Conservation (phyloP, 2,113 vertebrate genomes). For the Takifugu flavidus region DNA sequence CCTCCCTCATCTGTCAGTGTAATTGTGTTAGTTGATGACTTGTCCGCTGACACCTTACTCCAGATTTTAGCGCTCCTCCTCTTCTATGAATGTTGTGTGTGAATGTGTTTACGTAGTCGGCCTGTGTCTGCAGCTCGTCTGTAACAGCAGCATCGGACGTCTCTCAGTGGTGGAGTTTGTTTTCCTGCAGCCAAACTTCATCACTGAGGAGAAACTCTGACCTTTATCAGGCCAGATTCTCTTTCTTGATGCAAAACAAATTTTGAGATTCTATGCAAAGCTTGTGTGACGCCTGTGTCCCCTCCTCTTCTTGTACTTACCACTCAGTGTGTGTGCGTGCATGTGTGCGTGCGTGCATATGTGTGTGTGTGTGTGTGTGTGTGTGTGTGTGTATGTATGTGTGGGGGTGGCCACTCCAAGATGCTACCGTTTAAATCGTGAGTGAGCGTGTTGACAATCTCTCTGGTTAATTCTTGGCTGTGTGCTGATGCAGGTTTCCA, state of each 20-base stretch:
- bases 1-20: slow-evolving; percentile 4
- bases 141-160: neutral
- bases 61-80: slow-evolving; percentile 1
- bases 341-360: too few relatives aligned
- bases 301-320: slow-evolving; percentile 38
- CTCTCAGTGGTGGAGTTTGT: slow-evolving; percentile 1
- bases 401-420: slow-evolving; percentile 38
- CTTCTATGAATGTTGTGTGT: neutral
- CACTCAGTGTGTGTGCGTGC: slow-evolving; percentile 51
- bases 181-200: slow-evolving; percentile 12
- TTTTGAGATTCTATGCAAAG: slow-evolving; percentile 55
- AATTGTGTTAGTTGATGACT: slow-evolving; percentile 29
- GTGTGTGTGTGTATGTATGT: slow-evolving; percentile 55
- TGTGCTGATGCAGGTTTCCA: too few relatives aligned
- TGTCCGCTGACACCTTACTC: slow-evolving; percentile 30
- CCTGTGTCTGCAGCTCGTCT: neutral
- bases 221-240: neutral
- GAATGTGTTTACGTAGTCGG: slow-evolving; percentile 3
- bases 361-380: slow-evolving; percentile 55
- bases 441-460: slow-evolving; percentile 8
- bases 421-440: slow-evolving; percentile 46
- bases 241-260: too few relatives aligned
- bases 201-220: neutral
- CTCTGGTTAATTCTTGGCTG: too few relatives aligned
- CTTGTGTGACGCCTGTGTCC: slow-evolving; percentile 32